phyloP scores from a whole-genome alignment of 35 echinoderm and acorn worm genomes.

The Hemicentrotus pulcherrimus region DNA sequence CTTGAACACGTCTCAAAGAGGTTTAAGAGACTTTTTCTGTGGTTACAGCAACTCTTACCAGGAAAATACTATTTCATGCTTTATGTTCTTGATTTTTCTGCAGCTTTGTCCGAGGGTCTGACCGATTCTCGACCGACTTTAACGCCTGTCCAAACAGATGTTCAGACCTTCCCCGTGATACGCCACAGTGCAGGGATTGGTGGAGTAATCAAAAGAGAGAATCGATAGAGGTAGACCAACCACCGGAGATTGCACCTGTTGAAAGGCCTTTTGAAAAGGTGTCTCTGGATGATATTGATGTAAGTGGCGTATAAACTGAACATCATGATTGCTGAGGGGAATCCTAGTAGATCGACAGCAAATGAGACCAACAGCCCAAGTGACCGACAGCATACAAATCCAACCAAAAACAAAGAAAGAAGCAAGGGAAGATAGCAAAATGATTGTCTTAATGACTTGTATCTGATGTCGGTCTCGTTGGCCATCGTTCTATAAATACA shows the following conservation, averaged over 20 bases:
- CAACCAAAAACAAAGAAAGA: too few species aligned
- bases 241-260: background rate
- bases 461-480: too few species aligned
- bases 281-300: background rate
- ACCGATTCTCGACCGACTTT: background rate
- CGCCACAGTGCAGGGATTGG: conserved; percentile 10
- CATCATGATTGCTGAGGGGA: background rate
- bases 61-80: background rate
- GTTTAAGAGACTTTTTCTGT: too few species aligned
- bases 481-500: too few species aligned
- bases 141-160: conserved; percentile 7
- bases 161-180: background rate
- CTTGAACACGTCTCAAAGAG: too few species aligned
- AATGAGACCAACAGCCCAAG: too few species aligned
- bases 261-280: background rate
- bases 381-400: too few species aligned
- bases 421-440: too few species aligned
- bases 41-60: too few species aligned
- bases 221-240: background rate
- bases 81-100: background rate
- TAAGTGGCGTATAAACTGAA: background rate
- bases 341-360: too few species aligned
- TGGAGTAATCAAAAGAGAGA: background rate
- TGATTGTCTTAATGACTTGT: too few species aligned
- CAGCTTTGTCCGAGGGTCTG: background rate